Conservation (phyloP, 2,888 invertebrate genomes). For the Ormyrus nitidulus region DNA sequence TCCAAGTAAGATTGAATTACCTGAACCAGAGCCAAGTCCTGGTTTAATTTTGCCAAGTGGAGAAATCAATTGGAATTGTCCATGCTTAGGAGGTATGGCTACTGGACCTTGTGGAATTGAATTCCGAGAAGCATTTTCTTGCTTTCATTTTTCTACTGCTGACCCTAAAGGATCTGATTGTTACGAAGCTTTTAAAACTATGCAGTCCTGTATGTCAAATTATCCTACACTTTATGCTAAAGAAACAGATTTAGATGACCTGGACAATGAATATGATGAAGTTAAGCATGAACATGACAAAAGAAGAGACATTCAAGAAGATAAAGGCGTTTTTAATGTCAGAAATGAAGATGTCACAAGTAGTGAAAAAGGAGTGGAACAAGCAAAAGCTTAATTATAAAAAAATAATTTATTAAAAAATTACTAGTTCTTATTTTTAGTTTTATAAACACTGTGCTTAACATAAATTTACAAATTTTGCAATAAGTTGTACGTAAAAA, state of each 20-base stretch:
- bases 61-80: conserved; percentile 97
- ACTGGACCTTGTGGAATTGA: conserved; percentile 96
- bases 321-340: background rate
- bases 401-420: conserved; percentile 25
- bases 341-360: conserved; percentile 19
- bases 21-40: conserved; percentile 84
- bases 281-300: conserved; percentile 10
- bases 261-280: conserved; percentile 66
- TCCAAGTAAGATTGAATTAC: conserved; percentile 84
- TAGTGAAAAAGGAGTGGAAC: conserved; percentile 47
- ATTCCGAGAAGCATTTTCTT: conserved; percentile 95
- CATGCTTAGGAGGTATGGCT: conserved; percentile 98
- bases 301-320: background rate
- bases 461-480: conserved; percentile 23
- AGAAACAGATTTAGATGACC: conserved; percentile 81
- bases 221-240: conserved; percentile 90
- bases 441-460: conserved; percentile 11
- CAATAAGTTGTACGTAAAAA: conserved; percentile 20
- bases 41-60: conserved; percentile 91
- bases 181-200: conserved; percentile 90
- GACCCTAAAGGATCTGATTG: conserved; percentile 97
- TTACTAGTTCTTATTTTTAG: conserved; percentile 40
- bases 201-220: conserved; percentile 93
- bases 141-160: conserved; percentile 92
- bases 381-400: conserved; percentile 28